phyloP scores from a whole-genome alignment of 2,113 vertebrate genomes.

The Nycticryphes semicollaris region DNA sequence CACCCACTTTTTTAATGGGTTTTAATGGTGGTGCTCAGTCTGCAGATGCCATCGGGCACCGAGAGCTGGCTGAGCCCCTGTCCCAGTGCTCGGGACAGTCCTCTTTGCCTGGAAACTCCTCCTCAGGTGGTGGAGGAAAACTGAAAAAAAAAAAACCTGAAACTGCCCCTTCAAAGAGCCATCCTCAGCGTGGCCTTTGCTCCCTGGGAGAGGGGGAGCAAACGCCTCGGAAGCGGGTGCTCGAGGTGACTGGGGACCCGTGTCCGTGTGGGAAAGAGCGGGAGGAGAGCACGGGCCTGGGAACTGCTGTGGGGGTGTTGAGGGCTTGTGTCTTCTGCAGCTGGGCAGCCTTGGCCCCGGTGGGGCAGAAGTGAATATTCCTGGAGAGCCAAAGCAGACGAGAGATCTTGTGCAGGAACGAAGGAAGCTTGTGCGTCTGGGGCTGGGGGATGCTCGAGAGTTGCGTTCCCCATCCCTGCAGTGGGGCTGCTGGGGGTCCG shows the following conservation, averaged over 20 bases:
- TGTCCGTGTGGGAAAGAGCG: neutral
- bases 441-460: neutral
- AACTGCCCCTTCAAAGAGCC: neutral
- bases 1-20: no score
- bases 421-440: neutral
- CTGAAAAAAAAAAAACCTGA: no score
- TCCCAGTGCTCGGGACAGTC: fast-evolving
- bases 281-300: neutral
- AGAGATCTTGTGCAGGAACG: fast-evolving
- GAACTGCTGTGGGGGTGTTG: neutral
- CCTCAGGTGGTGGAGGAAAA: no score
- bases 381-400: fast-evolving
- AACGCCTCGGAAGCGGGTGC: fast-evolving
- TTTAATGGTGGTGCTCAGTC: neutral
- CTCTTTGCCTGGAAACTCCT: neutral
- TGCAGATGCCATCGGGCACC: fast-evolving
- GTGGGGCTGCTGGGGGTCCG: neutral
- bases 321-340: neutral
- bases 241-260: neutral
- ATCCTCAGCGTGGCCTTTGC: neutral
- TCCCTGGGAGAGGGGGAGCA: neutral
- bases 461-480: neutral
- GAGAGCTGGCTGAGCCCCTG: neutral
- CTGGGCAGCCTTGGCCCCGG: neutral
- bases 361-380: neutral